These are phyloP conservation scores for Forpus xanthops DNA, from an alignment of 2,797 vertebrate species.

Conservation along the genomic window DNA sequence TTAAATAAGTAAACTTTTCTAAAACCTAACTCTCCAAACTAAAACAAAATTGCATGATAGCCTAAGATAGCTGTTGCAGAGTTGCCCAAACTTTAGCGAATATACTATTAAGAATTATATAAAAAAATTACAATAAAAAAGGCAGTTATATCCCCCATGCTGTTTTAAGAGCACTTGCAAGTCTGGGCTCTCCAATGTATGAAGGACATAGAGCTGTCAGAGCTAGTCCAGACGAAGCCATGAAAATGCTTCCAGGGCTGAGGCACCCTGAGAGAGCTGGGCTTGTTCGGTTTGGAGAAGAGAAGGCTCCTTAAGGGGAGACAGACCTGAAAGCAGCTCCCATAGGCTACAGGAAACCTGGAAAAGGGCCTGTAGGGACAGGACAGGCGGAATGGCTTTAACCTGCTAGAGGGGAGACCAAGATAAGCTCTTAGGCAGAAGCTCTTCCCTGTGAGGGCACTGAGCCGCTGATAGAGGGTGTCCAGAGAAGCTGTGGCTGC, in stretches of 20 bases:
- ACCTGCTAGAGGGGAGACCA: not conserved
- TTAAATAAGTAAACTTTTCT: not conserved
- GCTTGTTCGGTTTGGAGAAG: not conserved
- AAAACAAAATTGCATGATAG: not conserved
- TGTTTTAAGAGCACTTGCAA: not conserved
- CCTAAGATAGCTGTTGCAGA: not conserved
- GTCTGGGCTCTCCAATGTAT: not conserved
- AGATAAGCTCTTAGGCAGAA: not conserved
- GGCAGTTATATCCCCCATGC: not conserved
- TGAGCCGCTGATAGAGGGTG: no score
- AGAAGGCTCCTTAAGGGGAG: not conserved
- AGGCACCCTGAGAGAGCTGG: not conserved
- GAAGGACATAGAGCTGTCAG: not conserved
- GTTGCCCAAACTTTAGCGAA: not conserved
- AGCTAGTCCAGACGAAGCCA: not conserved
- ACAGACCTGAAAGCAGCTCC: not conserved
- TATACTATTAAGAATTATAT: not conserved
- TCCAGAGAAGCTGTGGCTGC: no score
- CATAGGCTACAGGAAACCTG: not conserved
- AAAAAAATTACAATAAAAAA: not conserved
- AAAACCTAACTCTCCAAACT: not conserved
- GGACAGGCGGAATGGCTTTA: not conserved
- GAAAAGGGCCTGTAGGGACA: not conserved
- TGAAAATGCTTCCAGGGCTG: not conserved
- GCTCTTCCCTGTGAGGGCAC: no score